phyloP scores from a whole-genome alignment of 2,797 vertebrate genomes.

The Amphiprion clarkii region DNA sequence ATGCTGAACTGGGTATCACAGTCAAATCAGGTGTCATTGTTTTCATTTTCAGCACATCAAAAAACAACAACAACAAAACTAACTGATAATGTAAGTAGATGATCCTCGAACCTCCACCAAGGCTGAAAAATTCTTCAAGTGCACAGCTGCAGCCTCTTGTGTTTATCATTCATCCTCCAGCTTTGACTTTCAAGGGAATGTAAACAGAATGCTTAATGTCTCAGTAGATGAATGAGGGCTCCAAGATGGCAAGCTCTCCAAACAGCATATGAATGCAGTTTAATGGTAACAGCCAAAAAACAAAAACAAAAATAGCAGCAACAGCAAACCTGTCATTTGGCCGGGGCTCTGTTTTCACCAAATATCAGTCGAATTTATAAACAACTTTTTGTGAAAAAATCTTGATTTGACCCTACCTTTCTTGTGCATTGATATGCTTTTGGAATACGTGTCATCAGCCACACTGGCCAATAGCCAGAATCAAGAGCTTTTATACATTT shows the following conservation, averaged over 20 bases:
- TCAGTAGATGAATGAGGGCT: conserved; percentile 7
- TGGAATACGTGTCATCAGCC: not conserved
- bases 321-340: not conserved
- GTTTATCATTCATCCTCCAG: conserved; percentile 54
- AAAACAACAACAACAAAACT: too few species aligned
- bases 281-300: not conserved
- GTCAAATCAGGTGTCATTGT: not conserved
- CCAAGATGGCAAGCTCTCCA: conserved; percentile 10
- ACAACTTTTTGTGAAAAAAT: too few species aligned
- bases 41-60: not conserved
- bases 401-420: too few species aligned
- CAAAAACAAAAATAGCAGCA: not conserved
- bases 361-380: too few species aligned
- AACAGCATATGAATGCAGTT: conserved; percentile 7
- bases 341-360: too few species aligned
- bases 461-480: not conserved
- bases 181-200: conserved; percentile 45
- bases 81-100: not conserved
- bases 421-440: not conserved
- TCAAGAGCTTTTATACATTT: too few species aligned
- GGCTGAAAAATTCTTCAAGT: conserved; percentile 6
- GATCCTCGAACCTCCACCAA: not conserved
- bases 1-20: not conserved
- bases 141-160: conserved; percentile 49
- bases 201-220: conserved; percentile 38